A percentile compares a stretch with the other conserved stretches of the same genome.
These are phyloP conservation scores for Pyralis farinalis DNA, from an alignment of 2,888 invertebrate species.

Conservation along the genomic window DNA sequence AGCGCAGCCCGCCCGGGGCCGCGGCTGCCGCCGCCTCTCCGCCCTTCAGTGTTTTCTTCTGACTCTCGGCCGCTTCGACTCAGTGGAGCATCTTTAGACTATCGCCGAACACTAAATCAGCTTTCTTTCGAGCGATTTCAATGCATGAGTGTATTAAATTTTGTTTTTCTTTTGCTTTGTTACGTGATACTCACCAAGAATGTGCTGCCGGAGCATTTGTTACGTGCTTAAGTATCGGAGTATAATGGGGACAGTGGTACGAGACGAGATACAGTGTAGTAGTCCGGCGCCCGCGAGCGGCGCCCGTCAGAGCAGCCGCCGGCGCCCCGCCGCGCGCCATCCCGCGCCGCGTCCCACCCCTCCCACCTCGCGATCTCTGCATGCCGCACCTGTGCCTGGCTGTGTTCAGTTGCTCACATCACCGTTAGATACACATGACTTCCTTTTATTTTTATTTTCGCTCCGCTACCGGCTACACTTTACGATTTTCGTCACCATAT, in stretches of 20 bases:
- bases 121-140: slow-evolving; percentile 57
- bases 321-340: slow-evolving; percentile 35
- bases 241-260: slow-evolving; percentile 52
- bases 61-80: slow-evolving; percentile 47
- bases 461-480: slow-evolving; percentile 77
- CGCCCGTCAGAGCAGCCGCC: slow-evolving; percentile 32
- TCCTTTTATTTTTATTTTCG: slow-evolving; percentile 71
- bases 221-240: slow-evolving; percentile 54
- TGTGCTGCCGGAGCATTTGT: slow-evolving; percentile 64
- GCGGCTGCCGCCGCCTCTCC: slow-evolving; percentile 35
- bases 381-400: slow-evolving; percentile 78
- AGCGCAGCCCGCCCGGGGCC: slow-evolving; percentile 28
- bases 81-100: slow-evolving; percentile 48
- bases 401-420: slow-evolving; percentile 81
- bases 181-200: slow-evolving; percentile 65
- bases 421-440: slow-evolving; percentile 76
- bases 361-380: slow-evolving; percentile 72
- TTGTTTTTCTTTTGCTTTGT: slow-evolving; percentile 80
- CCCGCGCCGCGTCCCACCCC: slow-evolving; percentile 66
- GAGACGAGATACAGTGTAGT: slow-evolving; percentile 42
- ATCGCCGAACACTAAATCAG: slow-evolving; percentile 53
- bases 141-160: slow-evolving; percentile 76
- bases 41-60: slow-evolving; percentile 42
- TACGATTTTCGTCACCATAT: slow-evolving; percentile 61
- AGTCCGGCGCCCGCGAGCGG: slow-evolving; percentile 28